A percentile compares a stretch with the other conserved stretches of the same genome.
Evolutionary conservation across 2,888 invertebrate genomes (phyloP).

Genomic region (Callimorpha dominula): DNA sequence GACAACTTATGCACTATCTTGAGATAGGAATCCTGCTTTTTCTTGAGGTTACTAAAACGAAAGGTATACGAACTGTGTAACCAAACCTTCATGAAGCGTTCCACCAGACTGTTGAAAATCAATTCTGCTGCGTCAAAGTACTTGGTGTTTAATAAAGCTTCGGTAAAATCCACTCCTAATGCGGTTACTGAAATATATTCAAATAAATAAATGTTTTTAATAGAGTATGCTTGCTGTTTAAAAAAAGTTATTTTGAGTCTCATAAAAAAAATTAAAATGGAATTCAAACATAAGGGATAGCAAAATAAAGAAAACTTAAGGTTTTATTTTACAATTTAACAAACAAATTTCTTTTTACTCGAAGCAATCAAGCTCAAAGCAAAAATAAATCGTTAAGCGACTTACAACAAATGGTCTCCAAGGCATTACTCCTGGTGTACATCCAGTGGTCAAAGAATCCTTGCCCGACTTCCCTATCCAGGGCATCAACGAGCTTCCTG

Average conservation of each 20-base stretch:
- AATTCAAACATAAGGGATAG: too few species aligned
- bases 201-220: not conserved
- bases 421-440: constrained; percentile 68
- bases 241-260: too few species aligned
- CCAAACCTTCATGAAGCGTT: constrained; percentile 74
- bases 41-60: constrained; percentile 65
- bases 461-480: constrained; percentile 58
- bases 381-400: too few species aligned
- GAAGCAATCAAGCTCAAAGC: too few species aligned
- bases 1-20: constrained; percentile 73
- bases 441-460: constrained; percentile 73
- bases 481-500: constrained; percentile 58
- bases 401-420: constrained; percentile 77
- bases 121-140: constrained; percentile 71
- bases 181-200: constrained; percentile 65
- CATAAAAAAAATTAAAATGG: too few species aligned
- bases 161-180: constrained; percentile 71
- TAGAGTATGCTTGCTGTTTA: too few species aligned
- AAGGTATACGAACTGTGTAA: constrained; percentile 65
- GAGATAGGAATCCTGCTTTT: constrained; percentile 66
- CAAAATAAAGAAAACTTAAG: too few species aligned
- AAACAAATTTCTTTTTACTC: too few species aligned
- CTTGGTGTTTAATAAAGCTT: constrained; percentile 64
- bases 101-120: constrained; percentile 67
- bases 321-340: too few species aligned